Evolutionary conservation across 2,113 vertebrate genomes (phyloP).

Genomic region (Rhinoderma darwinii): DNA sequence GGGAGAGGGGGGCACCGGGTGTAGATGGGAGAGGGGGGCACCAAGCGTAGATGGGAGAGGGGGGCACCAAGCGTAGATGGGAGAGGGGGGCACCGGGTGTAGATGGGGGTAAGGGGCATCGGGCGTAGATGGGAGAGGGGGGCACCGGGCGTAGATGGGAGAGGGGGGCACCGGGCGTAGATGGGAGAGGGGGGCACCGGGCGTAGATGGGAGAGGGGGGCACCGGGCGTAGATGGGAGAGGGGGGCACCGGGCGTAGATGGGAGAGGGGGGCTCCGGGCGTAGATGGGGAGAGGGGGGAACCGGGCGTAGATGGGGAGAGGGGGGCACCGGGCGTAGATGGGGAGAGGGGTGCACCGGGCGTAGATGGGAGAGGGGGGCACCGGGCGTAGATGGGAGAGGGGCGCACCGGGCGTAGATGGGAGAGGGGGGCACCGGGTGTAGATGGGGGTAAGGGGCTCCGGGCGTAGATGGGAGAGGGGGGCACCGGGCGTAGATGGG

Average conservation of each 20-base stretch:
- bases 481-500: too few species aligned
- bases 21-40: not conserved
- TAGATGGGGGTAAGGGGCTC: too few species aligned
- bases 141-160: not conserved
- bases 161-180: not conserved
- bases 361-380: not conserved
- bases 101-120: too few species aligned
- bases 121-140: not conserved
- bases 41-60: too few species aligned
- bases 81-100: not conserved
- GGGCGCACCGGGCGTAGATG: not conserved
- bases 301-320: too few species aligned
- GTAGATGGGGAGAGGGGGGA: too few species aligned
- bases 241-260: too few species aligned
- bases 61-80: not conserved
- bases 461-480: not conserved
- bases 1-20: not conserved
- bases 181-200: not conserved
- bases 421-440: too few species aligned
- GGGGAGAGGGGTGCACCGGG: not conserved
- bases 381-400: not conserved
- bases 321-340: too few species aligned
- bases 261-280: too few species aligned
- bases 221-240: too few species aligned
- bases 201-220: not conserved